Conservation (phyloP, 2,888 invertebrate genomes). For the Gastracanthus pulcherrimus region DNA sequence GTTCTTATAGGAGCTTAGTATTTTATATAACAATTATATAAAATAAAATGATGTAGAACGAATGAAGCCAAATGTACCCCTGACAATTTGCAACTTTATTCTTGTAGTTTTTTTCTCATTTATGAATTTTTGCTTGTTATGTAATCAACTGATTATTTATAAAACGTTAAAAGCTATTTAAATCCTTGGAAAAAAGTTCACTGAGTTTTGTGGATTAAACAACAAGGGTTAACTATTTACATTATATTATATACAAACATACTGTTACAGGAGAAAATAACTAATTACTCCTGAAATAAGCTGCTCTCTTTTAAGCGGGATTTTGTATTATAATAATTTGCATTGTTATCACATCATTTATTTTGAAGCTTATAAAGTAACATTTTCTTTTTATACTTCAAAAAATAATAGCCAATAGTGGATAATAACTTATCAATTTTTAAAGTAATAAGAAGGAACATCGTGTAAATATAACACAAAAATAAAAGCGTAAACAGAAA, state of each 20-base stretch:
- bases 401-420: neutral
- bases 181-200: too few relatives aligned
- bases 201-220: too few relatives aligned
- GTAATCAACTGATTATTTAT: too few relatives aligned
- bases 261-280: too few relatives aligned
- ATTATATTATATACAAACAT: neutral
- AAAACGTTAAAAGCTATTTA: too few relatives aligned
- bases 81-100: neutral
- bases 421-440: conserved; percentile 26
- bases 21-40: conserved; percentile 58
- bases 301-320: too few relatives aligned
- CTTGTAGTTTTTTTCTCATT: neutral
- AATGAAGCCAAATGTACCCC: conserved; percentile 27
- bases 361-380: too few relatives aligned
- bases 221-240: too few relatives aligned
- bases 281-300: too few relatives aligned
- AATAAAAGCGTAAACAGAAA: neutral
- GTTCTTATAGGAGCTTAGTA: conserved; percentile 56
- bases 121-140: too few relatives aligned
- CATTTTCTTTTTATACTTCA: neutral
- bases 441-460: conserved; percentile 9
- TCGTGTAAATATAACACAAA: conserved; percentile 39
- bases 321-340: too few relatives aligned
- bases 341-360: too few relatives aligned
- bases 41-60: conserved; percentile 15